These are phyloP conservation scores for Crotalus horridus DNA, from an alignment of 2,113 vertebrate species.

Conservation along the genomic window DNA sequence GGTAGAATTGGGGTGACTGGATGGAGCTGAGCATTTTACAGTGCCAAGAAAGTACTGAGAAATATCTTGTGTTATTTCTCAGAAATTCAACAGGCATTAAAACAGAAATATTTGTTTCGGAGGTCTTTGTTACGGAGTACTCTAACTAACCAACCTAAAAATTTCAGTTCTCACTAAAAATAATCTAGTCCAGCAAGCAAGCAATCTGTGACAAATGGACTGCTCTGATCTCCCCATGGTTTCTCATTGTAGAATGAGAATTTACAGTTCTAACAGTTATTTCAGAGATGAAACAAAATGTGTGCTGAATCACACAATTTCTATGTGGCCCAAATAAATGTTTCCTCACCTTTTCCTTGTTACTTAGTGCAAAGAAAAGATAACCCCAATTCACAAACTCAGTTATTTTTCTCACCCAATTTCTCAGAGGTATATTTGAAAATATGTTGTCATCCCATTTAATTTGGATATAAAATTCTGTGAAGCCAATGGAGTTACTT, in stretches of 20 bases:
- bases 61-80: background rate
- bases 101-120: background rate
- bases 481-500: background rate
- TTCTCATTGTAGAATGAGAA: background rate
- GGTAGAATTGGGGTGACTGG: background rate
- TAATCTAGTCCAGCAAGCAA: background rate
- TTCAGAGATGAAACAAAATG: background rate
- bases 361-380: background rate
- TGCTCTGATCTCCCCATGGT: background rate
- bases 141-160: background rate
- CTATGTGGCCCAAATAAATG: background rate
- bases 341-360: background rate
- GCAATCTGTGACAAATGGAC: background rate
- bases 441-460: background rate
- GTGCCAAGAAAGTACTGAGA: background rate
- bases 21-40: background rate
- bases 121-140: background rate
- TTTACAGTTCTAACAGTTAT: background rate
- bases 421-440: background rate
- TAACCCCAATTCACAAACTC: background rate
- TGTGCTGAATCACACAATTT: slow-evolving; percentile 2
- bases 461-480: background rate
- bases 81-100: background rate
- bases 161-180: background rate
- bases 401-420: background rate